Percentiles rank a stretch among this genome's conserved stretches.
phyloP scores from a whole-genome alignment of 2,113 vertebrate genomes.

The Ursus arctos region DNA sequence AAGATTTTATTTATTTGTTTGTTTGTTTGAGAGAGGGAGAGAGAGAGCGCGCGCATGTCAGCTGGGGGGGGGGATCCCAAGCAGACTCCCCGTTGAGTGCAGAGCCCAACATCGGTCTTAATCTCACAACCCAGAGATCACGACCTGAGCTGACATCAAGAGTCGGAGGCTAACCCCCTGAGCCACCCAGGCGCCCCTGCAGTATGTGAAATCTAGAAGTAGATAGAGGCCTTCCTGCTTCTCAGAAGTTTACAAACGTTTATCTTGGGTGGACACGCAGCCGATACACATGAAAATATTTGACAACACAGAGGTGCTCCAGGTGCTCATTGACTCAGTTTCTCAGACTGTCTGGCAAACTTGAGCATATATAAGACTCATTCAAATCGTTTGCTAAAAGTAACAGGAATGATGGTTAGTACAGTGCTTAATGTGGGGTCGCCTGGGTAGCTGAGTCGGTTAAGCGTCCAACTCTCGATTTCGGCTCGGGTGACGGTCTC shows the following conservation, averaged over 20 bases:
- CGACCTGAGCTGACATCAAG: background rate
- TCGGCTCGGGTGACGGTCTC: no score
- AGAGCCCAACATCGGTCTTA: background rate
- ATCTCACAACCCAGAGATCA: background rate
- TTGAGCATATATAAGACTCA: background rate
- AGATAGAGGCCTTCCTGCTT: background rate
- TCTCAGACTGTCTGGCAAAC: background rate
- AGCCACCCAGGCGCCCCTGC: background rate
- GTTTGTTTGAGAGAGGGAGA: background rate
- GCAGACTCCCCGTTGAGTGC: background rate
- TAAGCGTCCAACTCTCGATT: no score
- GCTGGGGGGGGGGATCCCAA: background rate
- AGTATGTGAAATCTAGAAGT: background rate
- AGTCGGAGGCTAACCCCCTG: background rate
- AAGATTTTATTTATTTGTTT: background rate
- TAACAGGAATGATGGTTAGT: background rate
- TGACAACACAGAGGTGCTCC: background rate
- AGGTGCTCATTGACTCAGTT: background rate
- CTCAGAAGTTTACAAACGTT: background rate
- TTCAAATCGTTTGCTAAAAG: background rate
- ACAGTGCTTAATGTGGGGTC: background rate
- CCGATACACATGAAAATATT: rapidly evolving
- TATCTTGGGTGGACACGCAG: background rate
- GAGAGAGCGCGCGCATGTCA: background rate
- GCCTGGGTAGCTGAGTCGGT: no score